Percentiles rank a stretch among this genome's conserved stretches.
These are phyloP conservation scores for Parotocinclus haroldoi DNA, from an alignment of 2,797 vertebrate species.

Conservation along the genomic window DNA sequence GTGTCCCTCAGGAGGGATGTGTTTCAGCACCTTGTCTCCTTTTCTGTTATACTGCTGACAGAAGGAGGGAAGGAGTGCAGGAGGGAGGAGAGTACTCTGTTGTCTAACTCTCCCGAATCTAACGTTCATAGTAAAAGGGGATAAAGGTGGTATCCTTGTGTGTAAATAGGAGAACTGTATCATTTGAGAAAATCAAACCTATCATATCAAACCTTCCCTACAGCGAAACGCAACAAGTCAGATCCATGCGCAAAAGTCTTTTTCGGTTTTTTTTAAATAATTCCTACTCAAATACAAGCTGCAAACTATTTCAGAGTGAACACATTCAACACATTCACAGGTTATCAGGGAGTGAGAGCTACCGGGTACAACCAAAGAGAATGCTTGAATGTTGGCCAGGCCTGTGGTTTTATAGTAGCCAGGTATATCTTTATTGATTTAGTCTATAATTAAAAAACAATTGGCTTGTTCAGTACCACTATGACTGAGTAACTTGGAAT, in stretches of 20 bases:
- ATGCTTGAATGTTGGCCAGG: conserved; percentile 11
- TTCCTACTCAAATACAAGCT: background rate
- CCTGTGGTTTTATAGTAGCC: conserved; percentile 48
- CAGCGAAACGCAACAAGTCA: too few species aligned
- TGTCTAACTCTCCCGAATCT: conserved; percentile 40
- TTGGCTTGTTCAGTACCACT: conserved; percentile 38
- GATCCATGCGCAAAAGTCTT: too few species aligned
- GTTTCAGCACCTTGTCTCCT: conserved; percentile 73
- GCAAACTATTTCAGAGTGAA: conserved; percentile 1
- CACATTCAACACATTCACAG: conserved; percentile 11
- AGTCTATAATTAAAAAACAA: conserved; percentile 47
- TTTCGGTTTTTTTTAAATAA: too few species aligned
- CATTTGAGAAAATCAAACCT: background rate
- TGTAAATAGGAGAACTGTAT: conserved; percentile 8
- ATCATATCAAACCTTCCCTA: too few species aligned
- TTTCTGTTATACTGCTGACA: conserved; percentile 68
- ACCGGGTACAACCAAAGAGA: conserved; percentile 35
- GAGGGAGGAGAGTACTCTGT: conserved; percentile 39
- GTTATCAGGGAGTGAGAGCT: conserved; percentile 20
- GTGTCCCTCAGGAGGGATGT: conserved; percentile 54
- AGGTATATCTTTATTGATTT: conserved; percentile 55
- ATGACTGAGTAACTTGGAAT: conserved; percentile 53
- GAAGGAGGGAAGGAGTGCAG: conserved; percentile 46
- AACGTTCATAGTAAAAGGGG: conserved; percentile 24
- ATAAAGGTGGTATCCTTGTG: conserved; percentile 21